phyloP scores from a whole-genome alignment of 2,113 vertebrate species.

The Triplophysa dalaica region DNA sequence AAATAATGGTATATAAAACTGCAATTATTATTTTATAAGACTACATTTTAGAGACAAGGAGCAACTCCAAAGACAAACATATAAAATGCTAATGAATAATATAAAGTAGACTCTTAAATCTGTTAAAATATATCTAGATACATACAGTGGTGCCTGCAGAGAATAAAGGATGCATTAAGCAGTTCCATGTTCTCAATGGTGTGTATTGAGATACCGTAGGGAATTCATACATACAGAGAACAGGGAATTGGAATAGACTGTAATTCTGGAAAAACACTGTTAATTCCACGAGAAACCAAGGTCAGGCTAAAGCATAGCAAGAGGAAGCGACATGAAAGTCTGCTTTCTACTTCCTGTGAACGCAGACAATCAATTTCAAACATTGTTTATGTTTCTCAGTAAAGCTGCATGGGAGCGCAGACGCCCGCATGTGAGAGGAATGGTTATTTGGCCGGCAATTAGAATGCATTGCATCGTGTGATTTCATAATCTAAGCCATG shows the following conservation, averaged over 20 bases:
- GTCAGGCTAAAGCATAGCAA: slow-evolving; percentile 54
- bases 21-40: neutral
- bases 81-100: neutral
- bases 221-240: slow-evolving; percentile 35
- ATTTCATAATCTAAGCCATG: slow-evolving; percentile 17
- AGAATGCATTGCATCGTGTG: slow-evolving; percentile 9
- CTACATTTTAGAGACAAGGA: no score
- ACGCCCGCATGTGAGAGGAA: neutral
- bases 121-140: no score
- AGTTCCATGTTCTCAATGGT: no score
- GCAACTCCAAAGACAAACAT: neutral
- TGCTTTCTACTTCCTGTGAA: slow-evolving; percentile 38
- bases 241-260: slow-evolving; percentile 50
- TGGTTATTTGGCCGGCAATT: neutral
- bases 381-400: slow-evolving; percentile 15
- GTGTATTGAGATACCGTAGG: neutral
- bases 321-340: slow-evolving; percentile 40
- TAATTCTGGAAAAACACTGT: slow-evolving; percentile 55
- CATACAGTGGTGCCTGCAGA: no score
- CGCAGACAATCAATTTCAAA: slow-evolving; percentile 4
- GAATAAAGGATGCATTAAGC: no score
- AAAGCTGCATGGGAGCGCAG: slow-evolving; percentile 20
- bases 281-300: slow-evolving; percentile 56
- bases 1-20: neutral
- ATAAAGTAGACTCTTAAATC: no score